phyloP scores from a whole-genome alignment of 1,140 invertebrate genomes.

The Heliothis subflexa region DNA sequence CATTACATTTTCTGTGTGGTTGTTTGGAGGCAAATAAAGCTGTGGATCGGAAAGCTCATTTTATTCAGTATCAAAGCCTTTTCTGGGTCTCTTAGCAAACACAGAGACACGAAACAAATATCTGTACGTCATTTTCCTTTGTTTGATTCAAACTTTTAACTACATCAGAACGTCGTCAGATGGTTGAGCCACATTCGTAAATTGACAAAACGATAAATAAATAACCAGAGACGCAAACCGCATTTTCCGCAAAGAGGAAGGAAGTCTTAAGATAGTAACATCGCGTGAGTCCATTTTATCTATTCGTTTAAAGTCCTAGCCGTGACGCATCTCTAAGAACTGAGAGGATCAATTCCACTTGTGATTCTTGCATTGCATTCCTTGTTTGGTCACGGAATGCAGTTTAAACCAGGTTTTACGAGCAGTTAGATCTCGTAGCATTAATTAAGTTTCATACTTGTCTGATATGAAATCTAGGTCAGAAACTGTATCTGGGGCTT shows the following conservation, averaged over 20 bases:
- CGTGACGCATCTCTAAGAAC: conserved; percentile 10
- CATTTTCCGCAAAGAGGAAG: background rate
- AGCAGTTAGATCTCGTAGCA: conserved; percentile 16
- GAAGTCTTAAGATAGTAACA: conserved; percentile 5
- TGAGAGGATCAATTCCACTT: conserved; percentile 11
- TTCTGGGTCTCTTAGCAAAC: conserved; percentile 16
- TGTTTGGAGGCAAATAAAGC: conserved; percentile 10
- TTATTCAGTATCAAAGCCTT: conserved; percentile 32
- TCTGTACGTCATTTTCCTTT: background rate
- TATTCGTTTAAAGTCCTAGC: background rate
- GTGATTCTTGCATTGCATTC: conserved; percentile 6
- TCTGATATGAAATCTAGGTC: conserved; percentile 34
- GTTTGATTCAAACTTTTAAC: background rate
- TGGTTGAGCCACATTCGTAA: no score
- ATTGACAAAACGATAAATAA: background rate
- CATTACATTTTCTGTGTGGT: conserved; percentile 8
- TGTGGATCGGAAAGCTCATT: conserved; percentile 26
- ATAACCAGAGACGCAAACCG: background rate
- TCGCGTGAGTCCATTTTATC: conserved; percentile 12
- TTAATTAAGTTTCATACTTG: conserved; percentile 26
- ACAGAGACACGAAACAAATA: conserved; percentile 8
- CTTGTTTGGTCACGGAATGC: conserved; percentile 13
- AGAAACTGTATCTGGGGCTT: conserved; percentile 32
- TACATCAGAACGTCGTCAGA: no score
- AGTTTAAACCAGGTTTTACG: conserved; percentile 20